phyloP scores from a whole-genome alignment of 2,888 invertebrate genomes.

The Epirrhoe tristata region DNA sequence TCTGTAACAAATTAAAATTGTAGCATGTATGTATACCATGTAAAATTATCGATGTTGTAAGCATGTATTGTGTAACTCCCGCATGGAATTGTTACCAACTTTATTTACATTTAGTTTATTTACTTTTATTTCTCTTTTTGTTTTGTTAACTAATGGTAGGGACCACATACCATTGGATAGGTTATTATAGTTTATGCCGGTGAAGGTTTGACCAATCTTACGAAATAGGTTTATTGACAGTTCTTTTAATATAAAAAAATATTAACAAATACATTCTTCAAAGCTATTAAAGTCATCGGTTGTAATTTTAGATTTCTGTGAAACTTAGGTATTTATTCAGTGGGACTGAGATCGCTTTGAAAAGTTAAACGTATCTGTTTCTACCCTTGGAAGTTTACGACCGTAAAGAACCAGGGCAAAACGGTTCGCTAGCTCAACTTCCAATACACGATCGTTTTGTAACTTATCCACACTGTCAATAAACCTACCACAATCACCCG shows the following conservation, averaged over 20 bases:
- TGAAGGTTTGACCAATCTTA: slow-evolving; percentile 18
- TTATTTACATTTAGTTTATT: slow-evolving; percentile 33
- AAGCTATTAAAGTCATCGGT: too few relatives aligned
- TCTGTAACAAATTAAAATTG: not conserved
- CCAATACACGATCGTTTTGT: not conserved
- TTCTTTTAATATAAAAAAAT: not conserved
- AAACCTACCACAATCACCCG: slow-evolving; percentile 8
- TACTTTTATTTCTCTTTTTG: slow-evolving; percentile 34
- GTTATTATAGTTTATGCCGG: slow-evolving; percentile 15
- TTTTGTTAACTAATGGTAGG: slow-evolving; percentile 44
- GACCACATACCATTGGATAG: slow-evolving; percentile 38
- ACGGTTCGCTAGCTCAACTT: too few relatives aligned
- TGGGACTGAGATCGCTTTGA: too few relatives aligned
- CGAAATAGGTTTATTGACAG: slow-evolving; percentile 23
- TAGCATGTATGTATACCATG: slow-evolving; percentile 36
- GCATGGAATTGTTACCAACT: slow-evolving; percentile 40
- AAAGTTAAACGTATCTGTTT: too few relatives aligned
- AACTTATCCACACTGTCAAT: slow-evolving; percentile 17
- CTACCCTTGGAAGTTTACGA: too few relatives aligned
- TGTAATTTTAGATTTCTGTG: too few relatives aligned
- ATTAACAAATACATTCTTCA: too few relatives aligned
- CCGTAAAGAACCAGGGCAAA: too few relatives aligned
- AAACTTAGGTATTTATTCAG: too few relatives aligned
- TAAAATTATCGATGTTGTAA: slow-evolving; percentile 1
- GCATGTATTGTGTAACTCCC: slow-evolving; percentile 35